Evolutionary conservation across 1,140 invertebrate species (phyloP), one percentile per base, ranked within the genome.

Genomic region (Anoplophora glabripennis): DNA sequence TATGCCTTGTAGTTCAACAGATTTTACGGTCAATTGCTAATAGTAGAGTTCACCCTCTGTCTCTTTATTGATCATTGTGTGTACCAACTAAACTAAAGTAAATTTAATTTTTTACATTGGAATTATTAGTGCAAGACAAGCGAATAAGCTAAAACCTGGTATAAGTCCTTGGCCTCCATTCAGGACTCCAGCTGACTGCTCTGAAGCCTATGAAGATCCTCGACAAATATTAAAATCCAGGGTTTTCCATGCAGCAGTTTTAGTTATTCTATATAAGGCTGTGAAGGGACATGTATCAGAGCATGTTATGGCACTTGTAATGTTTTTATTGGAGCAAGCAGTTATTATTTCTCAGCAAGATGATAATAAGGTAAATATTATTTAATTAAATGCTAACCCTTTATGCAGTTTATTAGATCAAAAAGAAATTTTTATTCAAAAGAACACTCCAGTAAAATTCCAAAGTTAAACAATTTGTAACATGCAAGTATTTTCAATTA

Each of bases 291-390:
- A 85, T 52, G 80, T 92, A 11, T 86, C 89, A 8, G 93, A 96
- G 75, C 89, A 94, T 73, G 83, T 93, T 54, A 81, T 96, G 61
- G 89, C 92, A 51, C 75, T 96, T 21, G 82, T 89, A 49, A 81
- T 97, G 33, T 95, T 93, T 75, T 81, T 98, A 40, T 78, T 97
- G 21, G 91, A 94, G 75, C 84, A 94, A 76, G 86, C 90, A 18
- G 79, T 94, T 14, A 82, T 86, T 65, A 84, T 69, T 11, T 53
- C 58, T 15, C 65, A 63, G n/a, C 55, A 61, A 28, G 45, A 44
- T 3, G 53, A 61, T 21, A 47, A 61, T 37, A 49, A 55, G 15
- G 53, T 33, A 36, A 34, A 33, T 48, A 55, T 45, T 1, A 55
- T 35, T 12, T 28, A 21, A 0, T 15, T 5, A 5, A 38, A 28